These are phyloP conservation scores for Drosophila borborema DNA, from an alignment of 2,888 invertebrate species.

Conservation along the genomic window DNA sequence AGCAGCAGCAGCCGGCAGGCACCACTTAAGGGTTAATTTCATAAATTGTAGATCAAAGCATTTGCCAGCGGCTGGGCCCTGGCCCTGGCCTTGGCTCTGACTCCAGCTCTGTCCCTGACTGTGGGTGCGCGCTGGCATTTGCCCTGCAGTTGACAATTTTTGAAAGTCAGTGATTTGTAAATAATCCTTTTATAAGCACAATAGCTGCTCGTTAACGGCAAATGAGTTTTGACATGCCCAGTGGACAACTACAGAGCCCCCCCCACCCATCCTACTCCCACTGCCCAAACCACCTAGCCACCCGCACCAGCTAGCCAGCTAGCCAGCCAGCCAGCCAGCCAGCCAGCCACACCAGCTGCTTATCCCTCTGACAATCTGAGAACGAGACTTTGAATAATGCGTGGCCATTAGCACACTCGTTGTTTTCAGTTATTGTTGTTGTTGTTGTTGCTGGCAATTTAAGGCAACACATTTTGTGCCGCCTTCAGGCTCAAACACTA, in stretches of 20 bases:
- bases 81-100: neutral
- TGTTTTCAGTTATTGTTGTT: slow-evolving; percentile 9
- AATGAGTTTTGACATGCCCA: slow-evolving; percentile 79
- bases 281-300: neutral
- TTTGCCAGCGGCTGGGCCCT: slow-evolving; percentile 45
- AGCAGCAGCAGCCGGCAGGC: slow-evolving; percentile 12
- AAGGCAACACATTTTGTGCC: slow-evolving; percentile 65
- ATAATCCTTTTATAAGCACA: slow-evolving; percentile 84
- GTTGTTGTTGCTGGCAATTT: slow-evolving; percentile 55
- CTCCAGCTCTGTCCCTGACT: neutral
- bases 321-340: neutral
- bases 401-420: slow-evolving; percentile 71
- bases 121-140: slow-evolving; percentile 49
- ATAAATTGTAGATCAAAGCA: slow-evolving; percentile 82
- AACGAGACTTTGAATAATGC: slow-evolving; percentile 76
- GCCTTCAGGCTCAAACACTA: neutral
- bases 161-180: slow-evolving; percentile 84
- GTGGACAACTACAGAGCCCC: slow-evolving; percentile 48
- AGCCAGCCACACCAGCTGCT: slow-evolving; percentile 22
- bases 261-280: neutral
- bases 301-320: neutral
- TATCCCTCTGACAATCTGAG: slow-evolving; percentile 73
- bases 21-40: slow-evolving; percentile 82
- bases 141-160: slow-evolving; percentile 82
- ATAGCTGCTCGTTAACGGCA: slow-evolving; percentile 83